phyloP scores from a whole-genome alignment of 1,140 invertebrate species.

The Myzus persicae region DNA sequence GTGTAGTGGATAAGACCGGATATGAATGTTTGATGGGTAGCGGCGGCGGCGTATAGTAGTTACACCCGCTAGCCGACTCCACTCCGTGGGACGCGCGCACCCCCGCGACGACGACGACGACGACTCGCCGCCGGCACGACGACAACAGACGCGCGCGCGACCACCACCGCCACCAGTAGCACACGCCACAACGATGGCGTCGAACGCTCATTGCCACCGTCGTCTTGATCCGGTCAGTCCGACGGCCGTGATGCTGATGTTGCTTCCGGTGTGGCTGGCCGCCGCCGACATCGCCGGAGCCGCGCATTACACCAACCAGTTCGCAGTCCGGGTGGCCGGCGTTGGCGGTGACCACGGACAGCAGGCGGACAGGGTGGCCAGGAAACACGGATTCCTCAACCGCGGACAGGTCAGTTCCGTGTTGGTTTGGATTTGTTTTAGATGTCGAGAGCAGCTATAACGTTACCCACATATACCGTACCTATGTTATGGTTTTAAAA shows the following conservation, averaged over 20 bases:
- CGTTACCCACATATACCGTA: not conserved
- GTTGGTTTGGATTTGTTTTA: not conserved
- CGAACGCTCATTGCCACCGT: not conserved
- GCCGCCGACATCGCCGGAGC: not conserved
- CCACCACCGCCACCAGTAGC: slow-evolving; percentile 50
- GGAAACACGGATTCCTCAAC: slow-evolving; percentile 36
- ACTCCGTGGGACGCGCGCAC: not conserved
- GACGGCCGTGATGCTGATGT: not conserved
- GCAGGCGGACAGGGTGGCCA: slow-evolving; percentile 44
- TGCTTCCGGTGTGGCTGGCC: not conserved
- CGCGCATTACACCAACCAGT: slow-evolving; percentile 31
- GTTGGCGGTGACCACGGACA: not conserved
- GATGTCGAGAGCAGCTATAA: not conserved
- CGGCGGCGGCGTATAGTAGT: not conserved
- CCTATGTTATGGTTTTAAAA: not conserved
- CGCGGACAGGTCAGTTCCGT: slow-evolving; percentile 32
- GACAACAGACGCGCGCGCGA: not conserved
- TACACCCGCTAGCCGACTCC: not conserved
- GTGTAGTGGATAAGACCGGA: not conserved
- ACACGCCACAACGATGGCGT: slow-evolving; percentile 42
- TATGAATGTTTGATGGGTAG: not conserved
- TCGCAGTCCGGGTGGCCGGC: slow-evolving; percentile 27
- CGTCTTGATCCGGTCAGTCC: not conserved
- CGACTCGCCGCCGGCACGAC: not conserved
- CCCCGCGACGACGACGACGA: not conserved